Evolutionary conservation across 2,113 vertebrate species (phyloP), one percentile per base, ranked within the genome.

Genomic region (Pangasianodon gigas): DNA sequence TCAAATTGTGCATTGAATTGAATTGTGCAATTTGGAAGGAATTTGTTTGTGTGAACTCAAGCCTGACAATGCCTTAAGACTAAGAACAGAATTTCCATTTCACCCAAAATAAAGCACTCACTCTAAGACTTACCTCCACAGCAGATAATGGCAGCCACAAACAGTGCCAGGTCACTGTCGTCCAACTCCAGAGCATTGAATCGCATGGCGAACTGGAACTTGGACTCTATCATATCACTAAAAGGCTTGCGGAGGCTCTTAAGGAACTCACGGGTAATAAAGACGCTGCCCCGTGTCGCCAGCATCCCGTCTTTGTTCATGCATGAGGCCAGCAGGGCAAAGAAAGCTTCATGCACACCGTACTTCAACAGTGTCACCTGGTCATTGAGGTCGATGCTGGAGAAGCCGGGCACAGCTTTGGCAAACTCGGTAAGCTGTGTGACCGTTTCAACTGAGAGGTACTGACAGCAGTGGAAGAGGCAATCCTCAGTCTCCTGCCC

Each of bases 261-360:
- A 46, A 99, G 96, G 94, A 99, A 99, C 88, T 99, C 98, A 0
- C 99, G 96, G 0, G 99, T 99, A 91, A 99, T 97, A 86, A 99
- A 99, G 32, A 98, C 98, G 0, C 97, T 96, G 74, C 98, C 98
- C 0, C 97, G 98, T 1, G 98, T 98, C 0, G 99, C 97, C 69
- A 99, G 96, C 93, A 99, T 97, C 29, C 98, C 99, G 0, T 99
- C 98, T 88, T 99, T 99, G 95, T 99, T 99, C 98, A 99, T 99
- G 74, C 98, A 96, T 13, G 98, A 99, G 19, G 98, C 97, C 89
- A 99, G 92, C 97, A 99, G 97, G 54, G 98, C 96, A 84, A 99
- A 99, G 75, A 99, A 97, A 86, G 99, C 98, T 94, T 99, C 99
- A 9, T 99, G 96, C 46, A 99, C 99, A 0, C 99, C 99, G 0